phyloP scores from a whole-genome alignment of 2,113 vertebrate species.

The Callaeas wilsoni region DNA sequence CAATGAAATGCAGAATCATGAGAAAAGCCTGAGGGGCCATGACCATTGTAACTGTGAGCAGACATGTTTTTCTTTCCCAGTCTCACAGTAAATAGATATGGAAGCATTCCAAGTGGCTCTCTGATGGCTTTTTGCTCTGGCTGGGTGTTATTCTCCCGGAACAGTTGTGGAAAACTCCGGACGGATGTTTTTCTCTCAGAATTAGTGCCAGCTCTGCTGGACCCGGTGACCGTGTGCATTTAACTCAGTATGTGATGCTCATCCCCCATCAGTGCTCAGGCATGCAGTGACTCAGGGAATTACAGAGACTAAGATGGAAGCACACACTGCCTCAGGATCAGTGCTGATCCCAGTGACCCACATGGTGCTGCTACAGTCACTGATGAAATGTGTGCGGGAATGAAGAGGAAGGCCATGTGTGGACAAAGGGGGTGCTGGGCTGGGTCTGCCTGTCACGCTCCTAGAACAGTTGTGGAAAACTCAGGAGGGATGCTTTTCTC shows the following conservation, averaged over 20 bases:
- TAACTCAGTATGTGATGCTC: background rate
- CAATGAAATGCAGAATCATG: background rate
- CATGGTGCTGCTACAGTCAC: background rate
- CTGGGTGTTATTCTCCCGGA: background rate
- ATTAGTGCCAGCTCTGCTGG: background rate
- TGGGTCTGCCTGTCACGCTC: background rate
- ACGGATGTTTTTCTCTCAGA: background rate
- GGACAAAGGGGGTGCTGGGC: background rate
- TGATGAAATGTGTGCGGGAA: background rate
- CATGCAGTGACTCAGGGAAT: background rate
- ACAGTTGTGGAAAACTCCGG: background rate
- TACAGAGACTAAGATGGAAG: background rate
- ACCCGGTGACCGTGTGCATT: fast-evolving
- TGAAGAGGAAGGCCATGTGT: background rate
- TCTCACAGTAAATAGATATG: slow-evolving; percentile 9
- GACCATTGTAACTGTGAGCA: background rate
- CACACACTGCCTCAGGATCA: background rate
- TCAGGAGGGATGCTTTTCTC: background rate
- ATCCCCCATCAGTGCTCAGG: background rate
- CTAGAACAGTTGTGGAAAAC: background rate
- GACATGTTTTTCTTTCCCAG: background rate
- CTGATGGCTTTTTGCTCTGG: background rate
- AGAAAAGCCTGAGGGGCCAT: slow-evolving; percentile 13
- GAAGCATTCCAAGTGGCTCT: background rate
- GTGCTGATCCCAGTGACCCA: background rate